These are phyloP conservation scores for Pyrrhosoma nymphula DNA, from an alignment of 2,888 invertebrate genomes.

Conservation along the genomic window DNA sequence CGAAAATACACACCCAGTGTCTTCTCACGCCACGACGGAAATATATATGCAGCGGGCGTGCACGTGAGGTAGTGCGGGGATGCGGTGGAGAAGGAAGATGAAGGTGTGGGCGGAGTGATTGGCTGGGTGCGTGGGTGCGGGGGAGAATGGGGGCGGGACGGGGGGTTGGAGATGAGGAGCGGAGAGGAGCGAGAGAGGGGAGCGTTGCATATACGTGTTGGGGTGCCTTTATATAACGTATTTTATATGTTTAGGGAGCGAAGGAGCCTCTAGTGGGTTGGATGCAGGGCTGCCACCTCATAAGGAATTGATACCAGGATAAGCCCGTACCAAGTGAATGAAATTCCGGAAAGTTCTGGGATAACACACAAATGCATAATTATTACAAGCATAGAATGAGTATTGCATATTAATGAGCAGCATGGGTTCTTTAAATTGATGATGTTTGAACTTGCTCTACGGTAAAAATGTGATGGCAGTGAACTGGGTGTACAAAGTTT, in stretches of 20 bases:
- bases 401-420: too few relatives aligned
- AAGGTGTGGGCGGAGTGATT: neutral
- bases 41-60: neutral
- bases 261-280: neutral
- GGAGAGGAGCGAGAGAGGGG: neutral
- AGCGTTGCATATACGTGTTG: neutral
- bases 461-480: too few relatives aligned
- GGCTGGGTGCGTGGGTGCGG: too few relatives aligned
- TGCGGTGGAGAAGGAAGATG: neutral
- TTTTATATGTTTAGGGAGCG: neutral
- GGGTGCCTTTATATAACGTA: neutral
- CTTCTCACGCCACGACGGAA: neutral
- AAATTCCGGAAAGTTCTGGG: too few relatives aligned
- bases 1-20: neutral
- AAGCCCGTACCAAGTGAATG: too few relatives aligned
- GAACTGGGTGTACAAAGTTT: too few relatives aligned
- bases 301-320: too few relatives aligned
- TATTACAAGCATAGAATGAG: too few relatives aligned
- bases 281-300: neutral
- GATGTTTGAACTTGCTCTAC: too few relatives aligned
- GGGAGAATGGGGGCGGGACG: neutral
- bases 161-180: neutral
- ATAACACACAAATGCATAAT: too few relatives aligned
- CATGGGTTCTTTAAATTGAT: too few relatives aligned
- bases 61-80: neutral